Percentiles rank a stretch among this genome's conserved stretches.
phyloP scores from a whole-genome alignment of 2,113 vertebrate species.

The Antechinus stuartii region DNA sequence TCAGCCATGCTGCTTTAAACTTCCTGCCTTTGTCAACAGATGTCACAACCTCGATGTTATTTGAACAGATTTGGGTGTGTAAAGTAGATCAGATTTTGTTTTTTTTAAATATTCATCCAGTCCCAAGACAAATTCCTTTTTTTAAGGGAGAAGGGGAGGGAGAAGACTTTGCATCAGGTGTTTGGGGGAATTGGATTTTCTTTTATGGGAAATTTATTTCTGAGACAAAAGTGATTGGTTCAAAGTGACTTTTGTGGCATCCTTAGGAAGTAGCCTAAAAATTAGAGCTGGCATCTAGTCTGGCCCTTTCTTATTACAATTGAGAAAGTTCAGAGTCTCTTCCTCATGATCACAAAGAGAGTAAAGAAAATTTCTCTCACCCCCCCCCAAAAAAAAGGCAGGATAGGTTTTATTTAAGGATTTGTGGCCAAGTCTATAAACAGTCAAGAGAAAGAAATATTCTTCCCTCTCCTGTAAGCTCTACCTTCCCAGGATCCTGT shows the following conservation, averaged over 20 bases:
- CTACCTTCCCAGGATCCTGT: neutral
- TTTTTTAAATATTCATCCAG: conserved; percentile 56
- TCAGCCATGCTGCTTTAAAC: conserved; percentile 36
- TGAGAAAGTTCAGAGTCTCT: neutral
- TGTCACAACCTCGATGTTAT: conserved; percentile 61
- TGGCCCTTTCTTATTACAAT: neutral
- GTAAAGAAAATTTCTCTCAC: neutral
- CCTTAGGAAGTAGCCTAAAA: neutral
- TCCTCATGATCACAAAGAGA: neutral
- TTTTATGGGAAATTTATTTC: neutral
- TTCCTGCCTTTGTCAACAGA: conserved; percentile 55
- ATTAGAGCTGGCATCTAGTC: neutral
- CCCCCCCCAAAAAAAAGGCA: neutral
- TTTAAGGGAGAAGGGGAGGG: neutral
- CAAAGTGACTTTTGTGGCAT: neutral
- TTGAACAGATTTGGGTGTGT: conserved; percentile 67
- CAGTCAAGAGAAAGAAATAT: neutral
- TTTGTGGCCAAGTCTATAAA: neutral
- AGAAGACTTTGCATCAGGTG: neutral
- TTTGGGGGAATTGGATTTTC: neutral
- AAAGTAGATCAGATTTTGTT: conserved; percentile 67
- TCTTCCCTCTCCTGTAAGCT: neutral
- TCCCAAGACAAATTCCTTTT: conserved; percentile 57
- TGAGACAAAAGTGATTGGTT: neutral
- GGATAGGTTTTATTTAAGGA: neutral